Percentiles rank a stretch among this genome's conserved stretches.
Evolutionary conservation across 2,113 vertebrate genomes (phyloP).

Genomic region (Dascyllus trimaculatus): DNA sequence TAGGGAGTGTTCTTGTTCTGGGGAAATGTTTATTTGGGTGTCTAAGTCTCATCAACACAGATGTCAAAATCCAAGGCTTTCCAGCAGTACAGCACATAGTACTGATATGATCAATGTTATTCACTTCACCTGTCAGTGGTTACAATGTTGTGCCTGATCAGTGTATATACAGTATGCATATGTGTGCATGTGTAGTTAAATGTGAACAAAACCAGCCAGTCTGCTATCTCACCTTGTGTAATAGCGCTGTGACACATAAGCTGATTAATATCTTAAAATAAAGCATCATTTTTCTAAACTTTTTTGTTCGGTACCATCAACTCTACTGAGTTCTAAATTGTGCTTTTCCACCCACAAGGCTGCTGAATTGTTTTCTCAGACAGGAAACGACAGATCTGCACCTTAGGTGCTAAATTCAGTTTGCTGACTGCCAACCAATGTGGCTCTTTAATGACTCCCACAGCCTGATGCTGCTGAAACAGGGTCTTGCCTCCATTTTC

Average conservation of each 20-base stretch:
- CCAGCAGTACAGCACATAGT: too few relatives aligned
- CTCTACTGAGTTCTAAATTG: background rate
- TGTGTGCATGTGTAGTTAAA: background rate
- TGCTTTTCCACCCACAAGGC: constrained; percentile 11
- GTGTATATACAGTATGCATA: too few relatives aligned
- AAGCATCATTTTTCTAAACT: constrained; percentile 2
- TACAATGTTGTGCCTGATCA: too few relatives aligned
- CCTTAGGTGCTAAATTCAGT: constrained; percentile 26
- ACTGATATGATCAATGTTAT: too few relatives aligned
- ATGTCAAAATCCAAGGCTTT: too few relatives aligned
- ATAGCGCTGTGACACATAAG: background rate
- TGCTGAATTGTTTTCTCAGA: constrained; percentile 9
- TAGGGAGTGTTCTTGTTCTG: too few relatives aligned
- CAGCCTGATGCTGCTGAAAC: constrained; percentile 28
- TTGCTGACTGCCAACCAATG: constrained; percentile 38
- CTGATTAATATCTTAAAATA: background rate
- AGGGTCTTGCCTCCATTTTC: constrained; percentile 19
- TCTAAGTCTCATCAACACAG: too few relatives aligned
- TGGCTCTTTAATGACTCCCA: constrained; percentile 32
- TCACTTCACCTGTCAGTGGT: too few relatives aligned
- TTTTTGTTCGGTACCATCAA: constrained; percentile 4
- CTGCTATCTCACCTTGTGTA: background rate
- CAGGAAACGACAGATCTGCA: constrained; percentile 26
- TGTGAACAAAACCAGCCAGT: background rate
- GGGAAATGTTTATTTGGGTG: too few relatives aligned